Conservation (phyloP, 53 echinoderm and acorn worm species). For the Hippasteria phrygiana region DNA sequence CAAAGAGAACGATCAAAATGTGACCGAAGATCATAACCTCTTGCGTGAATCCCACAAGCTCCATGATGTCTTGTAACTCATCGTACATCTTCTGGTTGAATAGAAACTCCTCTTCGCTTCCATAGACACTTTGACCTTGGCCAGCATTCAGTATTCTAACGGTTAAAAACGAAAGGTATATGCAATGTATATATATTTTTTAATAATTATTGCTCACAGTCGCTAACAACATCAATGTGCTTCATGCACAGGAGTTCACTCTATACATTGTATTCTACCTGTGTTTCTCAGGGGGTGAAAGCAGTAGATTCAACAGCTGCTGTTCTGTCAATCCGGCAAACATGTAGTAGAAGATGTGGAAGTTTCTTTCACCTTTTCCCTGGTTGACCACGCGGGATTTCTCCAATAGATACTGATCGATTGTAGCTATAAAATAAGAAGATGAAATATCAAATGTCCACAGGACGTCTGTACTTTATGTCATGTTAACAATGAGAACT, state of each 20-base stretch:
- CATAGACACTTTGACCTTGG: slow-evolving; percentile 68
- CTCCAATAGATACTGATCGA: slow-evolving; percentile 94
- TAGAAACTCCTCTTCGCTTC: slow-evolving; percentile 82
- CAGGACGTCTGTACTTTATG: not conserved
- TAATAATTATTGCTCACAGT: not conserved
- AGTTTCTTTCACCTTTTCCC: slow-evolving; percentile 87
- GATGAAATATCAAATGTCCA: not conserved
- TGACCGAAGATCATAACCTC: slow-evolving; percentile 58
- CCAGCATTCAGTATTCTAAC: slow-evolving; percentile 76
- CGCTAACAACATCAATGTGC: not conserved
- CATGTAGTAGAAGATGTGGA: slow-evolving; percentile 98
- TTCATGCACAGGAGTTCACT: too few species aligned
- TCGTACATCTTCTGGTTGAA: slow-evolving; percentile 89
- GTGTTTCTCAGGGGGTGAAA: slow-evolving; percentile 92
- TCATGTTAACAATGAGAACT: not conserved
- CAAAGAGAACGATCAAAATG: not conserved
- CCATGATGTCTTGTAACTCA: slow-evolving; percentile 95
- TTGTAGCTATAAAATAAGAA: slow-evolving; percentile 74
- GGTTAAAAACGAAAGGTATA: not conserved
- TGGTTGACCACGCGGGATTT: slow-evolving; percentile 91
- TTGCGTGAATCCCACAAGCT: slow-evolving; percentile 94
- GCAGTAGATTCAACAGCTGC: slow-evolving; percentile 82
- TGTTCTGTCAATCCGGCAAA: slow-evolving; percentile 98
- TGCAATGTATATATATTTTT: not conserved
- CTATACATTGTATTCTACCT: slow-evolving; percentile 68